These are phyloP conservation scores for Melitaea athalia DNA, from an alignment of 2,888 invertebrate species.

Conservation along the genomic window DNA sequence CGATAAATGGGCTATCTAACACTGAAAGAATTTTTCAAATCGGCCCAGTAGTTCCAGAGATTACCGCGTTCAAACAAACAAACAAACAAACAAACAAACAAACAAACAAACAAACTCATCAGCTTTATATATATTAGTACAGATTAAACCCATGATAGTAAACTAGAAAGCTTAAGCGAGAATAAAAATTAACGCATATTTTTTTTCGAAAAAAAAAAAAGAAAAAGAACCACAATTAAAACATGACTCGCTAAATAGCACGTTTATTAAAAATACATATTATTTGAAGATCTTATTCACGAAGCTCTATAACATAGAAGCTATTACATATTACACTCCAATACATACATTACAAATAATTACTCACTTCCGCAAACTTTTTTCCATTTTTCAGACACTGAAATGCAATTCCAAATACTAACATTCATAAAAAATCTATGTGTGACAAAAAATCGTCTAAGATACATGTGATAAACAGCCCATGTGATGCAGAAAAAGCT, in stretches of 20 bases:
- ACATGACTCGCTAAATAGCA: conserved; percentile 25
- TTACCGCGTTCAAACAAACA: too few species aligned
- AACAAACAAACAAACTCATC: too few species aligned
- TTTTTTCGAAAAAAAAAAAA: neutral
- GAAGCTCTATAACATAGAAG: conserved; percentile 48
- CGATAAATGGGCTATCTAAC: too few species aligned
- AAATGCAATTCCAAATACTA: conserved; percentile 77
- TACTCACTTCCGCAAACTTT: conserved; percentile 81
- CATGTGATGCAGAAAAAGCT: conserved; percentile 36
- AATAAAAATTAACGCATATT: conserved; percentile 5
- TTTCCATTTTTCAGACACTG: conserved; percentile 81
- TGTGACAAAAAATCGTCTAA: conserved; percentile 45
- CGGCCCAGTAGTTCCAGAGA: too few species aligned
- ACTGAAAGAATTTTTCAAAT: too few species aligned
- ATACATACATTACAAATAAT: conserved; percentile 57
- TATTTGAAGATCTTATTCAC: conserved; percentile 37
- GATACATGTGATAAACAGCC: conserved; percentile 39
- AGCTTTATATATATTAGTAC: too few species aligned
- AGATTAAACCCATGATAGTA: neutral
- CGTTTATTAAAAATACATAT: conserved; percentile 20
- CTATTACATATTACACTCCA: conserved; percentile 57
- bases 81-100: too few species aligned
- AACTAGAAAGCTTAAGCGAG: conserved; percentile 29
- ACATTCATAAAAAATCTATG: conserved; percentile 64
- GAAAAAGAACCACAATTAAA: too few species aligned